phyloP scores from a whole-genome alignment of 37 sponge, comb jelly and placozoan genomes.

The Lycopodina hypogea region DNA sequence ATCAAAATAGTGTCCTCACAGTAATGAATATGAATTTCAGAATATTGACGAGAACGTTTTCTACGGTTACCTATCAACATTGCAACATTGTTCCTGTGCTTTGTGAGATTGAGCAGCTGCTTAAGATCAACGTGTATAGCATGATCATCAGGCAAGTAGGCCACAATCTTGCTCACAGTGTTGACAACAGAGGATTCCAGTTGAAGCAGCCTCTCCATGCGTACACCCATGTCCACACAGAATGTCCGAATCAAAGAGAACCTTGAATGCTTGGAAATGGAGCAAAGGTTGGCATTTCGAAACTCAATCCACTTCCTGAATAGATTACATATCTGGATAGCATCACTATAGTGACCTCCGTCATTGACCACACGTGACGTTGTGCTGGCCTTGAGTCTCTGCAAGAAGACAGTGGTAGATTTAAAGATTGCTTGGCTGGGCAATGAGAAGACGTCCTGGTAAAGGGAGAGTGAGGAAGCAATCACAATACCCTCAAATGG shows the following conservation, averaged over 20 bases:
- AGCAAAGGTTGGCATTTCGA: background rate
- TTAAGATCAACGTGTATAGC: constrained; percentile 11
- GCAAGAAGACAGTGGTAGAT: constrained; percentile 9
- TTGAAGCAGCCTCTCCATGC: constrained; percentile 37
- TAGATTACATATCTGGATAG: constrained; percentile 42
- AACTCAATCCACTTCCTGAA: constrained; percentile 54
- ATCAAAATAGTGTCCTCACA: constrained; percentile 33
- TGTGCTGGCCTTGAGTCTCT: constrained; percentile 19
- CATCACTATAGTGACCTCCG: constrained; percentile 50
- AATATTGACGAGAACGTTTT: background rate
- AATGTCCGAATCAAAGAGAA: constrained; percentile 5
- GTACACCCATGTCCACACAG: constrained; percentile 19
- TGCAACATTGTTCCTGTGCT: background rate
- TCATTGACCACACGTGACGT: constrained; percentile 42
- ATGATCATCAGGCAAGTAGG: constrained; percentile 24
- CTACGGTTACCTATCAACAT: background rate
- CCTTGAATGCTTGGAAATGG: background rate
- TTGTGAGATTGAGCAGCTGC: constrained; percentile 11
- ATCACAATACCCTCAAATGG: constrained; percentile 55
- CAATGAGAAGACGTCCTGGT: constrained; percentile 52
- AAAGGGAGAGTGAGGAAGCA: constrained; percentile 59
- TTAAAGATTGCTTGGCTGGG: constrained; percentile 29
- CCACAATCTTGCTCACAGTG: constrained; percentile 29
- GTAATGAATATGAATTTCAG: background rate
- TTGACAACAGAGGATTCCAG: constrained; percentile 39